Percentiles rank a stretch among this genome's conserved stretches.
Conservation (phyloP, 2,888 invertebrate species). For the Torymus auratus region DNA sequence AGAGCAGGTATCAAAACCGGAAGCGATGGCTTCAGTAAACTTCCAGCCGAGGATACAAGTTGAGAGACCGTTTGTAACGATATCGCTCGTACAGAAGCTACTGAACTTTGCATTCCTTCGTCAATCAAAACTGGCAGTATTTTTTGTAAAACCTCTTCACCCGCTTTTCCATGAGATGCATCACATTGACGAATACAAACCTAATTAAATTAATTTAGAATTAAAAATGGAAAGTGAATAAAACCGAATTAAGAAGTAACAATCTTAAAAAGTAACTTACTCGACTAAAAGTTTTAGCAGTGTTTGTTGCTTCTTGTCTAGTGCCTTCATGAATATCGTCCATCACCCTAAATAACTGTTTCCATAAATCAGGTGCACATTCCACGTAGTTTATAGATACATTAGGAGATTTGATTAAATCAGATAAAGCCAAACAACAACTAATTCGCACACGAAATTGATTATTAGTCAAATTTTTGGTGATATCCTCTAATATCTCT, state of each 20-base stretch:
- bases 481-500: slow-evolving; percentile 88
- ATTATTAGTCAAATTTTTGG: slow-evolving; percentile 87
- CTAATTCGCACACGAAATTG: slow-evolving; percentile 95
- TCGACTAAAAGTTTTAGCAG: slow-evolving; percentile 85
- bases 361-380: slow-evolving; percentile 82
- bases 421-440: slow-evolving; percentile 91
- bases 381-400: slow-evolving; percentile 75
- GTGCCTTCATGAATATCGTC: slow-evolving; percentile 96
- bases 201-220: slow-evolving; percentile 72
- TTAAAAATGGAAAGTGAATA: slow-evolving; percentile 10
- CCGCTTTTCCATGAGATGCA: slow-evolving; percentile 84
- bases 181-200: slow-evolving; percentile 86
- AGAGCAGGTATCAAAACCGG: slow-evolving; percentile 89
- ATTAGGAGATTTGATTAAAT: slow-evolving; percentile 81
- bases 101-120: slow-evolving; percentile 87
- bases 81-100: slow-evolving; percentile 87
- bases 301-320: slow-evolving; percentile 84
- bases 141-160: slow-evolving; percentile 83
- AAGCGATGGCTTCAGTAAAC: slow-evolving; percentile 88
- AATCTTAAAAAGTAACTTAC: slow-evolving; percentile 74
- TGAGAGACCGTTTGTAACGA: slow-evolving; percentile 92
- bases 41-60: slow-evolving; percentile 88
- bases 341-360: slow-evolving; percentile 91
- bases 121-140: slow-evolving; percentile 90
- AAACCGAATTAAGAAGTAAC: neutral